These are phyloP conservation scores for Phaenicophaeus curvirostris DNA, from an alignment of 2,797 vertebrate species.

Conservation along the genomic window DNA sequence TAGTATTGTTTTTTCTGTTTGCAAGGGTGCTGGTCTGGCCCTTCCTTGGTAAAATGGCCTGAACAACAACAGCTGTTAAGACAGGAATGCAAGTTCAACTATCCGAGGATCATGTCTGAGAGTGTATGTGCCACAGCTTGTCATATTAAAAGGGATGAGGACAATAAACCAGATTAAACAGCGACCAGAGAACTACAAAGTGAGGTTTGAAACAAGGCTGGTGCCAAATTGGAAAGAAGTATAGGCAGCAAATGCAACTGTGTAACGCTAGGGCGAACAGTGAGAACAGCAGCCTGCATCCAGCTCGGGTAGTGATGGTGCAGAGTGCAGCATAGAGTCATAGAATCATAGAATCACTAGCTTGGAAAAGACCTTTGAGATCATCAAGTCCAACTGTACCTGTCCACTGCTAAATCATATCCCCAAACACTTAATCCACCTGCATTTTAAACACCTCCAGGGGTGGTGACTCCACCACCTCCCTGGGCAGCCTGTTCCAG, in stretches of 20 bases:
- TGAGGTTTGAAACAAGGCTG: not conserved
- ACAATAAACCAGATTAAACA: not conserved
- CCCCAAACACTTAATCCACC: too few relatives aligned
- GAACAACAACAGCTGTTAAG: not conserved
- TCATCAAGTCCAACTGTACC: too few relatives aligned
- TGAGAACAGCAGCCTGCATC: not conserved
- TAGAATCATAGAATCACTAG: too few relatives aligned
- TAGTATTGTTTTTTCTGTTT: not conserved
- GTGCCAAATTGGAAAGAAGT: not conserved
- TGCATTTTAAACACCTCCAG: too few relatives aligned
- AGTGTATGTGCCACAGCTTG: not conserved
- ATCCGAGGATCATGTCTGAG: not conserved
- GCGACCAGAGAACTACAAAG: not conserved
- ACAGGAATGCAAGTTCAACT: not conserved
- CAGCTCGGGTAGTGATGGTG: rapidly evolving
- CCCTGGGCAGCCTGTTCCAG: too few relatives aligned
- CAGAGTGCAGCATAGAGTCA: not conserved
- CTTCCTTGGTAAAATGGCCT: not conserved
- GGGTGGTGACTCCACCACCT: too few relatives aligned
- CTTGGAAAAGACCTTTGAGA: too few relatives aligned
- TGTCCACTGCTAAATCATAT: too few relatives aligned
- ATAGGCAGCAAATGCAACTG: not conserved
- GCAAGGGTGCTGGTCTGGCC: not conserved
- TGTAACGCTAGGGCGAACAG: not conserved
- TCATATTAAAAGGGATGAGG: not conserved